Base-by-base conservation (phyloP, 2,113 vertebrate species). In the Sarotherodon lohbergeri region DNA sequence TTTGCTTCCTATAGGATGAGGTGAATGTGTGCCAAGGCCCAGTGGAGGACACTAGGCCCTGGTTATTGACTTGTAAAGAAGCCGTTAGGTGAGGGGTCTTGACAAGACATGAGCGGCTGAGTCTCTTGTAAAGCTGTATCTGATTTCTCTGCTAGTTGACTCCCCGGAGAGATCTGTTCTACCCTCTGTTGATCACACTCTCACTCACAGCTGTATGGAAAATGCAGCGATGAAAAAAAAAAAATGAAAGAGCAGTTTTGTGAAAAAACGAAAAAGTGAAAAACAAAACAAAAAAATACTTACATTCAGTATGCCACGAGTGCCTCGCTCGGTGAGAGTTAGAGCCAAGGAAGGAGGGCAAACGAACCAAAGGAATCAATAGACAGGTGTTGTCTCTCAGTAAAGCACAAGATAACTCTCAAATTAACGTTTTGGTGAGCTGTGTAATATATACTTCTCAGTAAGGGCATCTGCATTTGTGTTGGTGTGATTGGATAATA, bases 61-160 rank as follows among this genome's bases (percentile, higher is more conserved):
- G 94, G 96, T 95, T 96, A 96, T 96, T 97, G 95, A 95, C 84
- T 93, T 90, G 90, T 95, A 95, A 97, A 97, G 96, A 89, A 94
- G 94, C 90, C 34, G 85, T 87, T 94, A 96, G 95, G 96, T 95
- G 94, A 95, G 83, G 90, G 93, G 92, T 93, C 94, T 96, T 96
- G 97, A 96, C 94, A 95, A 96, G 94, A 96, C 94, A 93, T 87
- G 88, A 96, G 95, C 91, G 88, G 86, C 93, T 94, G 93, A 88
- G 86, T 94, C 91, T 94, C 94, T 94, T 95, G 94, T 95, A 96
- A 95, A 96, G 93, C 92, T 91, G 91, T 87, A 95, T 95, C 93
- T 92, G 97, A 98, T 98, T 98, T 97, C 96, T 96, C 96, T 96
- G 97, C 97, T 98, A 97, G 97, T 96, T 97, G 96, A 96, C 95